Evolutionary conservation across 64 coral and sea anemone species (phyloP).

Genomic region (Anthopleura sola): DNA sequence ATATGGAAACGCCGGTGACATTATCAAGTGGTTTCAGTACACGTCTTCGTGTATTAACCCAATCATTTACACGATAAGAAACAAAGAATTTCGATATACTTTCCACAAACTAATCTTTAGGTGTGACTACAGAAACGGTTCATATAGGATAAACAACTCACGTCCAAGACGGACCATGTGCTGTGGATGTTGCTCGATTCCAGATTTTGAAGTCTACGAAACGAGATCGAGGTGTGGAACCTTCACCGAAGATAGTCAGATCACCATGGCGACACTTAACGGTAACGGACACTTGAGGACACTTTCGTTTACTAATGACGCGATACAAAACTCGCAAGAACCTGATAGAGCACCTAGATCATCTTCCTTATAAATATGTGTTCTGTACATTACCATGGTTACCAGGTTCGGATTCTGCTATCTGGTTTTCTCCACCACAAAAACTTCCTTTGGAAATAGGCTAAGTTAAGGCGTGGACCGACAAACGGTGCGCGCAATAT

Average conservation of each 20-base stretch:
- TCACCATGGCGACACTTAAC: slow-evolving; percentile 2
- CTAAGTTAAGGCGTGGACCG: no score
- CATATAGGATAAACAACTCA: slow-evolving; percentile 32
- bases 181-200: slow-evolving; percentile 40
- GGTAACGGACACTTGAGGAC: neutral
- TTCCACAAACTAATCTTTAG: slow-evolving; percentile 81
- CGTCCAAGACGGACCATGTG: neutral
- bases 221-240: slow-evolving; percentile 33
- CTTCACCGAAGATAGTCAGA: slow-evolving; percentile 39
- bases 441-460: neutral
- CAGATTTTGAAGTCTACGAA: slow-evolving; percentile 19
- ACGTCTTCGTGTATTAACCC: slow-evolving; percentile 72
- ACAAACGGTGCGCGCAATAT: no score
- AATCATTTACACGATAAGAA: slow-evolving; percentile 80
- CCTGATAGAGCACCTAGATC: neutral
- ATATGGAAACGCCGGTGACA: neutral
- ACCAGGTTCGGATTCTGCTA: no score
- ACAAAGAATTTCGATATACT: slow-evolving; percentile 74
- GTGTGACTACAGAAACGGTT: slow-evolving; percentile 50
- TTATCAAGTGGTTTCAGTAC: slow-evolving; percentile 84
- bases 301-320: neutral
- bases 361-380: no score
- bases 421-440: neutral
- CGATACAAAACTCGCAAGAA: neutral
- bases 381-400: no score